These are phyloP conservation scores for Carpatolechia fugitivella DNA, from an alignment of 2,888 invertebrate species.

Conservation along the genomic window DNA sequence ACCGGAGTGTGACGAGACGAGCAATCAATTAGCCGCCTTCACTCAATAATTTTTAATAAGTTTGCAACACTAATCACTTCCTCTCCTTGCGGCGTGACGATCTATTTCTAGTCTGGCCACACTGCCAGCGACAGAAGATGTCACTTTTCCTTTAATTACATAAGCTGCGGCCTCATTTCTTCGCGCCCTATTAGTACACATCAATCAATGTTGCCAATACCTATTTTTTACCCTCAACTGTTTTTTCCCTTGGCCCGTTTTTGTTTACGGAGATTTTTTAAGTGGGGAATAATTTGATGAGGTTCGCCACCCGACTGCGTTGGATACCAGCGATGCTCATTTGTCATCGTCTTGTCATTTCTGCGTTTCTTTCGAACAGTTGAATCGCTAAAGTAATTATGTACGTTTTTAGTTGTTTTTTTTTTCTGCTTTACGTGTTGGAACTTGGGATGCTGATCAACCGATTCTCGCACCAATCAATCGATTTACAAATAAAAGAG, in stretches of 20 bases:
- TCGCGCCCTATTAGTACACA: constrained; percentile 79
- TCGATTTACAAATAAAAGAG: constrained; percentile 30
- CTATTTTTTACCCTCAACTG: constrained; percentile 72
- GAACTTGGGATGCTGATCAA: constrained; percentile 40
- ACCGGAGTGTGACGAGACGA: constrained; percentile 45
- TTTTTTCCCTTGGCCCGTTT: constrained; percentile 71
- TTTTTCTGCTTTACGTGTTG: constrained; percentile 41
- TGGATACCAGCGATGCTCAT: constrained; percentile 72
- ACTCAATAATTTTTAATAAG: constrained; percentile 78
- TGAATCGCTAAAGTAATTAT: constrained; percentile 76
- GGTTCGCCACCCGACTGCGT: constrained; percentile 77
- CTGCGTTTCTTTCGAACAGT: constrained; percentile 76
- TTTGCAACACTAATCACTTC: constrained; percentile 75
- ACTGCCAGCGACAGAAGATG: constrained; percentile 75
- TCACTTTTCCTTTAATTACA: constrained; percentile 77
- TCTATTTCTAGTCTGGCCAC: constrained; percentile 69
- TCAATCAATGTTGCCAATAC: constrained; percentile 80
- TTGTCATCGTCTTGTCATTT: constrained; percentile 80
- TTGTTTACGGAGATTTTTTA: constrained; percentile 78
- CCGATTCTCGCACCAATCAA: constrained; percentile 23
- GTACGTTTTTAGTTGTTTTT: constrained; percentile 69
- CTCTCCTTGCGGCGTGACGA: constrained; percentile 71
- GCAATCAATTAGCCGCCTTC: constrained; percentile 73
- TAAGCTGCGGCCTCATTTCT: constrained; percentile 68
- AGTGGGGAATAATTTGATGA: constrained; percentile 79